Conservation (phyloP, 1,140 invertebrate species). For the Melanaphis sacchari region DNA sequence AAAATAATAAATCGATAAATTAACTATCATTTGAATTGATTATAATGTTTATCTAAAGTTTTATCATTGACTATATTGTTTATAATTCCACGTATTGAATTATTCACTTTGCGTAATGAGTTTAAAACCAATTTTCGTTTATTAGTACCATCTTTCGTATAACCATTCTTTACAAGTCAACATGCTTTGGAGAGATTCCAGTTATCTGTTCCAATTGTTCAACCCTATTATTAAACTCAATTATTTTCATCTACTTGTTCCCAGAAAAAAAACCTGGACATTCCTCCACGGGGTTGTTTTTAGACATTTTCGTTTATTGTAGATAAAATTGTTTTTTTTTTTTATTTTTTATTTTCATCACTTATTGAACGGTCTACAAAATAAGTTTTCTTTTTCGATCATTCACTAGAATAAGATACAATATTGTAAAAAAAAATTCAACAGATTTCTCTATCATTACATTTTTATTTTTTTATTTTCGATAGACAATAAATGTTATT, state of each 20-base stretch:
- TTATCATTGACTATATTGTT: not conserved
- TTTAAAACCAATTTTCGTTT: conserved; percentile 34
- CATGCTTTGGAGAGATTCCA: conserved; percentile 47
- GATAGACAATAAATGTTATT: not conserved
- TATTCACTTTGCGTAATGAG: not conserved
- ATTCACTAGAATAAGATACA: conserved; percentile 28
- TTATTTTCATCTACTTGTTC: not conserved
- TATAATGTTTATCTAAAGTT: not conserved
- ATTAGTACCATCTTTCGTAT: not conserved
- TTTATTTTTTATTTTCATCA: conserved; percentile 41
- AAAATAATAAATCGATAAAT: too few species aligned
- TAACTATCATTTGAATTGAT: not conserved
- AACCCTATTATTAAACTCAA: conserved; percentile 29
- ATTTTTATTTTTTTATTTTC: not conserved
- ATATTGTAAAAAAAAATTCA: conserved; percentile 45
- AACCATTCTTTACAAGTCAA: conserved; percentile 28
- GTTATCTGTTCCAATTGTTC: conserved; percentile 56
- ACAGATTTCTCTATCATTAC: conserved; percentile 11
- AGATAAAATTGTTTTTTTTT: conserved; percentile 48
- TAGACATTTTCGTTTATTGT: conserved; percentile 49
- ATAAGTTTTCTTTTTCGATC: conserved; percentile 49
- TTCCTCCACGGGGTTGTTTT: conserved; percentile 47
- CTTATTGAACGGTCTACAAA: conserved; percentile 46
- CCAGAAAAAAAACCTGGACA: not conserved
- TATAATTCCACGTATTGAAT: not conserved